Percentiles rank a stretch among this genome's conserved stretches.
Evolutionary conservation across 2,797 vertebrate genomes (phyloP).

Genomic region (Lateolabrax maculatus): DNA sequence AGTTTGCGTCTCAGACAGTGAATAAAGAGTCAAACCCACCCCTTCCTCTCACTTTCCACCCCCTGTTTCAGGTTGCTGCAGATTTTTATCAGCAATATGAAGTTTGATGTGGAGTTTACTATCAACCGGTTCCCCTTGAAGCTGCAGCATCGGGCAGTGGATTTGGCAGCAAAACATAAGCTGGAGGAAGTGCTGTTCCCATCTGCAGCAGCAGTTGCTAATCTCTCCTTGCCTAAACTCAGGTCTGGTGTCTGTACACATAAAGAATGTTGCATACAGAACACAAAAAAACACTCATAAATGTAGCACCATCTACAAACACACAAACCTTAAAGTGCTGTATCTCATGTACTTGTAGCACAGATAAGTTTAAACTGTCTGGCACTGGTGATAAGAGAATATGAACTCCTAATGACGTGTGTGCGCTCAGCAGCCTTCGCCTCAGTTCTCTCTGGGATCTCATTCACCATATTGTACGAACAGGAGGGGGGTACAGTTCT

Average conservation of each 20-base stretch:
- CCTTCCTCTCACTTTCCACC: neutral
- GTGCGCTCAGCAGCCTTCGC: neutral
- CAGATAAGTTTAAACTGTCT: neutral
- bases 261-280: neutral
- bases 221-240: slow-evolving; percentile 63
- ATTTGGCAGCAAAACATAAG: slow-evolving; percentile 73
- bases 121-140: slow-evolving; percentile 89
- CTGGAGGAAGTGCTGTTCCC: slow-evolving; percentile 90
- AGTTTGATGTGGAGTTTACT: slow-evolving; percentile 94
- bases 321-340: neutral
- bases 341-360: neutral
- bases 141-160: slow-evolving; percentile 89
- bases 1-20: neutral
- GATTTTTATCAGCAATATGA: slow-evolving; percentile 86
- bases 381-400: neutral
- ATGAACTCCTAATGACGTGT: neutral
- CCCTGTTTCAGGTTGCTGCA: slow-evolving; percentile 83
- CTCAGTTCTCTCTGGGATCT: neutral
- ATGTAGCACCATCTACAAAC: neutral
- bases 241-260: slow-evolving; percentile 63
- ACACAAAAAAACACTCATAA: neutral
- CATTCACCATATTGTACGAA: slow-evolving; percentile 3
- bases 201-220: slow-evolving; percentile 44
- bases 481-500: neutral
- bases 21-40: neutral